Conservation (phyloP, 1,140 invertebrate species). For the Zaprionus nigranus region DNA sequence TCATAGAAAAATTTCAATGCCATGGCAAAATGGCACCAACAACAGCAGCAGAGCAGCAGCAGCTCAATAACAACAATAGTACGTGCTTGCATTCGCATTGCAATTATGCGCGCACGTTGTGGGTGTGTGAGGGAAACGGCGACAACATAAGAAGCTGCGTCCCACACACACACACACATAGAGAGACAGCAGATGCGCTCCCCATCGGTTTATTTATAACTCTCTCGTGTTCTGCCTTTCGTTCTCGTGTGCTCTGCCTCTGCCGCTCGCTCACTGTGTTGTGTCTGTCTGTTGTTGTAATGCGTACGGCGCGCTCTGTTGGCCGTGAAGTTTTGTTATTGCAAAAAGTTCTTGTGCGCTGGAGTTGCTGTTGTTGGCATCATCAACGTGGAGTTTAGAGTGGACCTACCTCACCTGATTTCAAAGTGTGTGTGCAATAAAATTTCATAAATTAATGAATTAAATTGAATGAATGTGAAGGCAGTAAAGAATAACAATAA, state of each 20-base stretch:
- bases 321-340: constrained; percentile 68
- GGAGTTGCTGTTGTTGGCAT: constrained; percentile 35
- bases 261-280: constrained; percentile 22
- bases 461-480: not conserved
- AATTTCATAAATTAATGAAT: too few relatives aligned
- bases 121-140: constrained; percentile 49
- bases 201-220: constrained; percentile 67
- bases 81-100: constrained; percentile 43
- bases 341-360: constrained; percentile 49
- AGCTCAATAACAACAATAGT: constrained; percentile 19
- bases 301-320: constrained; percentile 63
- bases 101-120: constrained; percentile 57
- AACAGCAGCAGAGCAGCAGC: not conserved
- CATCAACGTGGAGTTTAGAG: constrained; percentile 52
- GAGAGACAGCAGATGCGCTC: constrained; percentile 16
- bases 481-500: not conserved
- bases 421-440: not conserved
- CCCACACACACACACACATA: constrained; percentile 22
- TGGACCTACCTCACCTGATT: constrained; percentile 27
- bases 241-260: constrained; percentile 8
- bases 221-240: constrained; percentile 45
- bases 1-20: constrained; percentile 77
- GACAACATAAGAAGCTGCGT: constrained; percentile 51
- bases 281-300: constrained; percentile 32
- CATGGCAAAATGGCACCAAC: constrained; percentile 52